phyloP scores from a whole-genome alignment of 2,888 invertebrate species.

The Galerucella pusilla region DNA sequence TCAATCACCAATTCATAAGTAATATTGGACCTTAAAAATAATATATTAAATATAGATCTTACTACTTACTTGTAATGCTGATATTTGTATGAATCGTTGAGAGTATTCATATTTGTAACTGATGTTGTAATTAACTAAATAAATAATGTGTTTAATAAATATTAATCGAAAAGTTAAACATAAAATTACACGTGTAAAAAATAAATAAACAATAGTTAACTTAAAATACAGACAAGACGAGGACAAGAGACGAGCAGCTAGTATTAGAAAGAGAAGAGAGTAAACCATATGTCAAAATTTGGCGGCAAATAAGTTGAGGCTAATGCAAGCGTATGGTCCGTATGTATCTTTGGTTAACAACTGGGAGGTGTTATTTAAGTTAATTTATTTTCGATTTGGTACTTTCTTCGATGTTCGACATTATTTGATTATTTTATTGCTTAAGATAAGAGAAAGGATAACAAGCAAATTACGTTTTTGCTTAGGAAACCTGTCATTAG shows the following conservation, averaged over 20 bases:
- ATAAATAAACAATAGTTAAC: constrained; percentile 1
- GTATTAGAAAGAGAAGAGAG: not conserved
- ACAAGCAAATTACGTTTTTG: no score
- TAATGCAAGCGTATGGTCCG: no score
- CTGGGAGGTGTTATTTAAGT: no score
- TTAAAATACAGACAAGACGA: not conserved
- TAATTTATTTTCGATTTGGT: no score
- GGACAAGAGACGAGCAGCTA: not conserved
- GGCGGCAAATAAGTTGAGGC: constrained; percentile 9
- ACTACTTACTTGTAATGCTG: constrained; percentile 15
- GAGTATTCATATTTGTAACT: not conserved
- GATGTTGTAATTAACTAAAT: constrained; percentile 8
- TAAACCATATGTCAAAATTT: constrained; percentile 18
- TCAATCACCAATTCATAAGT: not conserved
- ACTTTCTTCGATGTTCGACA: no score
- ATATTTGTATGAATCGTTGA: not conserved
- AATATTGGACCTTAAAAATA: not conserved
- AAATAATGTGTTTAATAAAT: constrained; percentile 15
- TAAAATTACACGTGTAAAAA: constrained; percentile 17
- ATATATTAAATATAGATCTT: not conserved
- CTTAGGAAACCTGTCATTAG: no score
- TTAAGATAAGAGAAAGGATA: no score
- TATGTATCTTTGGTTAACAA: no score
- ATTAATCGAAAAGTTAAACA: constrained; percentile 14
- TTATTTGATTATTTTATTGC: no score